Base-by-base conservation (phyloP, 1,140 invertebrate species). In the Calosoma granatense region DNA sequence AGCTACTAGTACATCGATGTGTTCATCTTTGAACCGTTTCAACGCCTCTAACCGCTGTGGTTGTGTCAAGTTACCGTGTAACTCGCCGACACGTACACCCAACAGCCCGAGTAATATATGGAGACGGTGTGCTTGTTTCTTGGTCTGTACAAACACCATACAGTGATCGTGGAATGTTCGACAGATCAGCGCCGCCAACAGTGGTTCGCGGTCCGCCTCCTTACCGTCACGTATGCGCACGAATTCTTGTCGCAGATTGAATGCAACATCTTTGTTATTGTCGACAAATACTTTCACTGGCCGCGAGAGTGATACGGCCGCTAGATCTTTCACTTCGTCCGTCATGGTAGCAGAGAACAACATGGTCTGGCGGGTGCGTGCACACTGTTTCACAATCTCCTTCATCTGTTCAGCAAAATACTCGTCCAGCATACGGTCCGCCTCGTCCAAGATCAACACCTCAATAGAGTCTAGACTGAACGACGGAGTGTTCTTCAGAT, bases 271-370 rank as follows among this genome's bases (percentile, higher is more conserved):
- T 66, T 92, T 91, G 73, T 96, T 98, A 56, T 90, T 94, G 69
- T 98, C 93, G 0, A 98, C 88, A 72, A 94, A 94, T 55, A 98
- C 81, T 73, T 90, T 94, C 6, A 97, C 86, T 0, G 97, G 96
- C 60, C 92, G 88, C 47, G 87, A 84, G 2, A 98, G 74, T 0
- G 94, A 97, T 0, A 98, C 86, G 1, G 90, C 80, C 0, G 92
- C 93, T 43, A 99, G 76, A 75, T 97, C 92, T 73, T 93, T 87
- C 0, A 98, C 94, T 74, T 92, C 83, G 52, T 98, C 94, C 2
- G 93, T 97, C 94, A 99, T 98, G 1, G 97, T 99, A 12, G 97
- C 97, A 1, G 96, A 98, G 74, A 98, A 98, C 17, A 99, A 73
- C 79, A 99, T 90, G 0, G 94, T 98, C 73, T 98, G 95, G n/a